These are phyloP conservation scores for Nasonovia ribisnigri DNA, from an alignment of 2,888 invertebrate genomes.

Conservation along the genomic window DNA sequence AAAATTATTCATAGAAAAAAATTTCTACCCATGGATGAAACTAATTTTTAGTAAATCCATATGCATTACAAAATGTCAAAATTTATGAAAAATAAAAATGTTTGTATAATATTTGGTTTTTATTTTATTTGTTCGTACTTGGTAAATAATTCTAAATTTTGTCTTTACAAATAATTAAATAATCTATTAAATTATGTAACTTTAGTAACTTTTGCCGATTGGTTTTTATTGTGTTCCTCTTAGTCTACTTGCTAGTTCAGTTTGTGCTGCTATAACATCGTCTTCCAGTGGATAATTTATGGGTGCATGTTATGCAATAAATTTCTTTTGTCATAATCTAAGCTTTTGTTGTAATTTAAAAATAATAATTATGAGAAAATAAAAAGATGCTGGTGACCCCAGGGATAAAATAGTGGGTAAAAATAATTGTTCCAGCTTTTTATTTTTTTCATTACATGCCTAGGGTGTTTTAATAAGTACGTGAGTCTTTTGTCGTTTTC, in stretches of 20 bases:
- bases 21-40: neutral
- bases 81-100: neutral
- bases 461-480: slow-evolving; percentile 57
- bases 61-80: neutral
- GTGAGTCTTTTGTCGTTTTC: slow-evolving; percentile 50
- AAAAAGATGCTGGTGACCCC: slow-evolving; percentile 53
- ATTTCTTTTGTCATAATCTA: slow-evolving; percentile 36
- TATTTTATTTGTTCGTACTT: neutral
- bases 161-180: neutral
- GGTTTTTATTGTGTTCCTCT: neutral
- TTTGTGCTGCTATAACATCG: neutral
- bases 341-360: slow-evolving; percentile 60
- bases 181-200: neutral
- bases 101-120: neutral
- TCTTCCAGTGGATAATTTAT: slow-evolving; percentile 47
- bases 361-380: slow-evolving; percentile 58
- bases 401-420: slow-evolving; percentile 45
- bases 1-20: neutral
- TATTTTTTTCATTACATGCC: slow-evolving; percentile 49
- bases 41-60: neutral
- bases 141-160: neutral
- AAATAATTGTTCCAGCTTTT: slow-evolving; percentile 54
- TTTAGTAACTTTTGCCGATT: neutral
- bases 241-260: neutral
- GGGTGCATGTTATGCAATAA: slow-evolving; percentile 51